These are phyloP conservation scores for Lithophane semibrunnea DNA, from an alignment of 2,888 invertebrate genomes.

Conservation along the genomic window DNA sequence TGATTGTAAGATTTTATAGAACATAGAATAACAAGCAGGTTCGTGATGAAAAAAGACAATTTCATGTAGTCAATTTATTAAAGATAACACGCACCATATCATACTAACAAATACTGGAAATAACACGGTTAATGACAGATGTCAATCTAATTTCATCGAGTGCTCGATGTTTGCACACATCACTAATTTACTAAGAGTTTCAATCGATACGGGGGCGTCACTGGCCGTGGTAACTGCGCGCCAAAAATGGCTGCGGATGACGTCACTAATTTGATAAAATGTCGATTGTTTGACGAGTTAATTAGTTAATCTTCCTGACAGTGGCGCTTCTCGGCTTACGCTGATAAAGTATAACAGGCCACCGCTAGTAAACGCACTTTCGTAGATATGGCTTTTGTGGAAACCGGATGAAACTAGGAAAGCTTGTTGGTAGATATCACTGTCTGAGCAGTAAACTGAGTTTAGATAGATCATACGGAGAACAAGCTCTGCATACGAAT, in stretches of 20 bases:
- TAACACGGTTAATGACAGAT: constrained; percentile 69
- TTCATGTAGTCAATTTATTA: constrained; percentile 22
- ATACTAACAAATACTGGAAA: constrained; percentile 53
- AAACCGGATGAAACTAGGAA: constrained; percentile 22
- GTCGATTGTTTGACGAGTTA: constrained; percentile 69
- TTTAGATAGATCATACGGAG: not conserved
- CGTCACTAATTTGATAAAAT: constrained; percentile 70
- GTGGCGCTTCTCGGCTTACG: constrained; percentile 61
- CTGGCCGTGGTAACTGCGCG: constrained; percentile 59
- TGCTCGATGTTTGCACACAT: constrained; percentile 75
- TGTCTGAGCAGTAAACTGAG: not conserved
- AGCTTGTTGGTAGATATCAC: not conserved
- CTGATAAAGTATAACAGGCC: constrained; percentile 52
- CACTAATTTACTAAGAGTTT: constrained; percentile 82
- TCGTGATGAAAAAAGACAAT: not conserved
- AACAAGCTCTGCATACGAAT: not conserved
- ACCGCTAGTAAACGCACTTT: constrained; percentile 32
- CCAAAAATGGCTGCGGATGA: constrained; percentile 65
- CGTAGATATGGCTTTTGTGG: constrained; percentile 20
- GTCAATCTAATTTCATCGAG: constrained; percentile 79
- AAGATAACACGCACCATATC: constrained; percentile 31
- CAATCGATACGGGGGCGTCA: constrained; percentile 71
- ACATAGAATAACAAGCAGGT: not conserved
- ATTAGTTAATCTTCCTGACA: constrained; percentile 70
- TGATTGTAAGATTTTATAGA: not conserved